These are phyloP conservation scores for Dolichomitus sp. DNA, from an alignment of 2,888 invertebrate species.

Conservation along the genomic window DNA sequence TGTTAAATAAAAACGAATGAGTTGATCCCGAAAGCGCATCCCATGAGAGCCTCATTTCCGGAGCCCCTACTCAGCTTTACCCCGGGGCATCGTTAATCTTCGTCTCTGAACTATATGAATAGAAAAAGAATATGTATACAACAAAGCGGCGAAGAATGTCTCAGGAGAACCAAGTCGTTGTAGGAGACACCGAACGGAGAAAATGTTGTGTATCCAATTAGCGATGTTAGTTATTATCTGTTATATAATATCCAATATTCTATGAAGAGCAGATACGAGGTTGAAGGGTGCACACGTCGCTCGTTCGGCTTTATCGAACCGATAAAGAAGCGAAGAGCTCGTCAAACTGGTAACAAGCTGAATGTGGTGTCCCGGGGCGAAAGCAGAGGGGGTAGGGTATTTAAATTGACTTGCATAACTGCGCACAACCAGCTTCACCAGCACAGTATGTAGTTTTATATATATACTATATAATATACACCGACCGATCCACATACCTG, in stretches of 20 bases:
- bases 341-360: constrained; percentile 75
- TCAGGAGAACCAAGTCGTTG: not conserved
- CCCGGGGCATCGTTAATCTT: constrained; percentile 33
- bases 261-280: constrained; percentile 10
- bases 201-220: constrained; percentile 39
- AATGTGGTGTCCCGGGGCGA: constrained; percentile 45
- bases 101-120: constrained; percentile 15
- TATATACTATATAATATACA: constrained; percentile 15
- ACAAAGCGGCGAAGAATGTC: not conserved
- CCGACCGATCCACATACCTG: constrained; percentile 25
- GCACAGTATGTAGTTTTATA: constrained; percentile 13
- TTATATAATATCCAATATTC: constrained; percentile 38
- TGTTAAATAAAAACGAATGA: too few species aligned
- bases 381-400: constrained; percentile 73
- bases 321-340: constrained; percentile 39
- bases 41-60: constrained; percentile 6
- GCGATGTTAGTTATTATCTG: constrained; percentile 29
- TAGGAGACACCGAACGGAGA: constrained; percentile 14
- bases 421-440: constrained; percentile 65
- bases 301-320: constrained; percentile 31
- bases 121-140: constrained; percentile 9
- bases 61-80: not conserved
- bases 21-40: not conserved
- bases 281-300: constrained; percentile 34
- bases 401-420: constrained; percentile 84